These are phyloP conservation scores for Epiblema foenella DNA, from an alignment of 2,888 invertebrate species.

Conservation along the genomic window DNA sequence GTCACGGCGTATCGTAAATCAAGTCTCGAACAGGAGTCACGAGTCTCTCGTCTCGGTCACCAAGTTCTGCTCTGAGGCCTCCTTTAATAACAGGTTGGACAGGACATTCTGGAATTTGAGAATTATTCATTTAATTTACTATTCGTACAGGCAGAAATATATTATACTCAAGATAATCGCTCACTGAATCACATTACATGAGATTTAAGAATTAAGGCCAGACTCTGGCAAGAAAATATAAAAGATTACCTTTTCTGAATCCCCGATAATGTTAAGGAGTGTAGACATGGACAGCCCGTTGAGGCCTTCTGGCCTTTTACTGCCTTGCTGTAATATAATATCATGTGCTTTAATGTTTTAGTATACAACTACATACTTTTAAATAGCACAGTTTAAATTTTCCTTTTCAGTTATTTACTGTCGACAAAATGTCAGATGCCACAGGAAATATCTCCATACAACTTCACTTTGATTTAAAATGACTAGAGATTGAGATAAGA, in stretches of 20 bases:
- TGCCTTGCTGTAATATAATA: slow-evolving; percentile 20
- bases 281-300: slow-evolving; percentile 34
- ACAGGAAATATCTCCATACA: too few species aligned
- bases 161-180: neutral
- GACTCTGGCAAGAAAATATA: too few species aligned
- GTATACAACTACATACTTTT: too few species aligned
- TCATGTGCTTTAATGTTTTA: too few species aligned
- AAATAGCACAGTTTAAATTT: too few species aligned
- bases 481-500: too few species aligned
- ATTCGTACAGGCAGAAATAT: slow-evolving; percentile 1
- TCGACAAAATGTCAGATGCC: too few species aligned
- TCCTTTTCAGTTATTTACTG: too few species aligned
- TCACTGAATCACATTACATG: too few species aligned
- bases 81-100: slow-evolving; percentile 30
- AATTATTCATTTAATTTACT: neutral
- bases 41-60: slow-evolving; percentile 14
- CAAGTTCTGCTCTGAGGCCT: slow-evolving; percentile 22
- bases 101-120: slow-evolving; percentile 26
- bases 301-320: slow-evolving; percentile 19
- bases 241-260: slow-evolving; percentile 35
- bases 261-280: slow-evolving; percentile 16
- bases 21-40: slow-evolving; percentile 16
- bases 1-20: slow-evolving; percentile 12
- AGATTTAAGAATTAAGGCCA: too few species aligned
- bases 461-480: too few species aligned